phyloP scores from a whole-genome alignment of 2,113 vertebrate species.

The Corythornis cristatus region DNA sequence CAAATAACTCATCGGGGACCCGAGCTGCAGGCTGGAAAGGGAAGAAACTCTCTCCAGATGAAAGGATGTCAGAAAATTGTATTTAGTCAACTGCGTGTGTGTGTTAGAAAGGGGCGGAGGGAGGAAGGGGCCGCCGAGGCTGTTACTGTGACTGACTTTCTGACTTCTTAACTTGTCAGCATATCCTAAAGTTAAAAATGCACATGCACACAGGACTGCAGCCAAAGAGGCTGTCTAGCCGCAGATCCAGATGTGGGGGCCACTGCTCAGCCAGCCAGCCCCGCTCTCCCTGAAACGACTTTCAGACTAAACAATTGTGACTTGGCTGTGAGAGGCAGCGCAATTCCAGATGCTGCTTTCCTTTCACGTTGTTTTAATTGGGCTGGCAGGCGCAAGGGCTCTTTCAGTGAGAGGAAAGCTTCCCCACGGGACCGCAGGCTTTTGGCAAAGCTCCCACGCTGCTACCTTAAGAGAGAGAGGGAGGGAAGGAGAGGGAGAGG shows the following conservation, averaged over 20 bases:
- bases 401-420: slow-evolving; percentile 82
- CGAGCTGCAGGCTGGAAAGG: slow-evolving; percentile 49
- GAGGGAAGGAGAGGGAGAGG: slow-evolving; percentile 63
- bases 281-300: slow-evolving; percentile 76
- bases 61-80: slow-evolving; percentile 72
- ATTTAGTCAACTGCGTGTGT: slow-evolving; percentile 61
- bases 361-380: slow-evolving; percentile 85
- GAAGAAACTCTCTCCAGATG: slow-evolving; percentile 71
- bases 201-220: slow-evolving; percentile 82
- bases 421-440: slow-evolving; percentile 76
- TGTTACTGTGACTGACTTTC: slow-evolving; percentile 75
- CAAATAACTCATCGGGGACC: slow-evolving; percentile 60
- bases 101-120: slow-evolving; percentile 66
- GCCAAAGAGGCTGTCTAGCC: slow-evolving; percentile 85
- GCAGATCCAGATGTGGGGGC: slow-evolving; percentile 84
- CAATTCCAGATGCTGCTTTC: slow-evolving; percentile 93
- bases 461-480: slow-evolving; percentile 76
- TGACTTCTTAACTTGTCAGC: slow-evolving; percentile 88
- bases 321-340: slow-evolving; percentile 93
- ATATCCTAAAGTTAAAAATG: slow-evolving; percentile 85
- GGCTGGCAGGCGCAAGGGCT: slow-evolving; percentile 86
- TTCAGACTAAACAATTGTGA: slow-evolving; percentile 99
- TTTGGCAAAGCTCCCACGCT: slow-evolving; percentile 78
- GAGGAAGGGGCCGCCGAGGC: slow-evolving; percentile 65
- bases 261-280: slow-evolving; percentile 75